Percentiles rank a stretch among this genome's conserved stretches.
phyloP scores from a whole-genome alignment of 2,113 vertebrate species.

The Hoplias malabaricus region DNA sequence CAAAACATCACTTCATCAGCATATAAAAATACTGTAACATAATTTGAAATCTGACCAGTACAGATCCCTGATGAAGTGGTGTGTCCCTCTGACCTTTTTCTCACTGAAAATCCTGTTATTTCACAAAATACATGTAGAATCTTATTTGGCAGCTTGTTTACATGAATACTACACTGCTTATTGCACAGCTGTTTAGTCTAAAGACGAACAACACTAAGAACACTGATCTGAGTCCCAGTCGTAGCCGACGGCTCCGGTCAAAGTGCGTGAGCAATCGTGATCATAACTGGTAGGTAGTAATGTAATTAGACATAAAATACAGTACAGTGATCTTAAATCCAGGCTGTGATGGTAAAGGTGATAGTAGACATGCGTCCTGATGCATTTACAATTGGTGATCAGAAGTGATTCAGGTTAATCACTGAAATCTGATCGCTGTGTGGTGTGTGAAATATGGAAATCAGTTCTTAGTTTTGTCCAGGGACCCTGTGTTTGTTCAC shows the following conservation, averaged over 20 bases:
- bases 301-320: not conserved
- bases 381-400: too few species aligned
- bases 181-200: conserved; percentile 56
- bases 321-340: not conserved
- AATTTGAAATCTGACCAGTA: not conserved
- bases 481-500: too few species aligned
- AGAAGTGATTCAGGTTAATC: too few species aligned
- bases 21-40: not conserved
- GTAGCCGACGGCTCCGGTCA: conserved; percentile 28
- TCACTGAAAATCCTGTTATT: not conserved
- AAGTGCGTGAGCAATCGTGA: conserved; percentile 19
- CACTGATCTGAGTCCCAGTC: too few species aligned
- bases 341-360: not conserved
- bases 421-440: too few species aligned
- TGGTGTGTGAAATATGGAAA: too few species aligned
- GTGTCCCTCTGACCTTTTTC: not conserved
- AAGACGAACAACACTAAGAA: conserved; percentile 45
- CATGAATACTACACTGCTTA: conserved; percentile 49
- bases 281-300: not conserved
- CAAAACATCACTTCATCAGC: not conserved
- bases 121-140: conserved; percentile 32
- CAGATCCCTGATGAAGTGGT: not conserved
- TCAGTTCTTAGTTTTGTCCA: too few species aligned
- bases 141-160: conserved; percentile 64
- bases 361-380: conserved; percentile 11